phyloP scores from a whole-genome alignment of 2,888 invertebrate species.

The Nasonovia ribisnigri region DNA sequence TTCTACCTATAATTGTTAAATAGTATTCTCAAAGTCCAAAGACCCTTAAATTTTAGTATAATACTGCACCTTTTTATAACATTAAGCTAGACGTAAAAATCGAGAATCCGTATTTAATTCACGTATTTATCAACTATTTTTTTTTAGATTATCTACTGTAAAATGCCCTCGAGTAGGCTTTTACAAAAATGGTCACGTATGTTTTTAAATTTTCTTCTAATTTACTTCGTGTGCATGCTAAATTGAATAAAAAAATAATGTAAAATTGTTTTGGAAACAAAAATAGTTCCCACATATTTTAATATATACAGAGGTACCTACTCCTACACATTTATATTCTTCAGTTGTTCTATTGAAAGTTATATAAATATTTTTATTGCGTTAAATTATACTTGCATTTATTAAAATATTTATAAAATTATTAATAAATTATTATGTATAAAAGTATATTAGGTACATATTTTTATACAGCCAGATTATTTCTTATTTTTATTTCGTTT shows the following conservation, averaged over 20 bases:
- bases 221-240: not conserved
- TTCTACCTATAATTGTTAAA: not conserved
- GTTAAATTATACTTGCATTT: not conserved
- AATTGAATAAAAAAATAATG: constrained; percentile 9
- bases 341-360: not conserved
- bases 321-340: constrained; percentile 22
- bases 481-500: not conserved
- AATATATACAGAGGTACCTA: not conserved
- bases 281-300: constrained; percentile 35
- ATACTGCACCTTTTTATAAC: not conserved
- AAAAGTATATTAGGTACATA: not conserved
- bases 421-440: not conserved
- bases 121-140: constrained; percentile 21
- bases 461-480: not conserved
- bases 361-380: not conserved
- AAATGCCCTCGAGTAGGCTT: not conserved
- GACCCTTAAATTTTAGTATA: not conserved
- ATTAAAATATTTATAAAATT: not conserved
- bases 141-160: not conserved
- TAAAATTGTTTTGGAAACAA: constrained; percentile 36
- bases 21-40: not conserved
- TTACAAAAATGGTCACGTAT: constrained; percentile 46
- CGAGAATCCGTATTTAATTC: constrained; percentile 20
- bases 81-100: not conserved
- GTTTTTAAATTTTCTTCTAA: not conserved